Conservation (phyloP, 2,113 vertebrate genomes). For the Lepisosteus osseus region DNA sequence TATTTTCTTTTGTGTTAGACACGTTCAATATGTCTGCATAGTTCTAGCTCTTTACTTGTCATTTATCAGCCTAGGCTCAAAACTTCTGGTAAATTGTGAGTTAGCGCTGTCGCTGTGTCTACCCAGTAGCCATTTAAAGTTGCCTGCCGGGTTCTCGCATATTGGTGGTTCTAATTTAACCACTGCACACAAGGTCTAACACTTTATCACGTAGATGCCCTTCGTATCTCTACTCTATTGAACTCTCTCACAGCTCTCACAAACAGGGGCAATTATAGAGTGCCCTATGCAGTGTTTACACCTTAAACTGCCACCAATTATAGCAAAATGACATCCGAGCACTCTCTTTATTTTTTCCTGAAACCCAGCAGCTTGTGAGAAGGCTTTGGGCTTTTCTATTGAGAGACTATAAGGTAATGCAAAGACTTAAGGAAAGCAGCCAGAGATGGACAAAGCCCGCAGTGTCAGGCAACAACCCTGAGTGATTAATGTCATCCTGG, state of each 20-base stretch:
- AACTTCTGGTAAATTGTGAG: not conserved
- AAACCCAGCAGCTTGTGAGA: not conserved
- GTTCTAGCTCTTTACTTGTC: slow-evolving; percentile 67
- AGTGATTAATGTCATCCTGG: not conserved
- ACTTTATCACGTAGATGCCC: slow-evolving; percentile 1
- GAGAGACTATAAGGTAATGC: not conserved
- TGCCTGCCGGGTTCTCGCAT: not conserved
- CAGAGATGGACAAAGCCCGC: not conserved
- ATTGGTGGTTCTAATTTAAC: slow-evolving; percentile 42
- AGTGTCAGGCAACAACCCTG: not conserved
- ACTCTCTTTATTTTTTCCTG: slow-evolving; percentile 11
- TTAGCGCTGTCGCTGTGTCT: not conserved
- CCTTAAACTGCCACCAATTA: slow-evolving; percentile 65
- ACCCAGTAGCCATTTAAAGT: not conserved
- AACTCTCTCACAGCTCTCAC: slow-evolving; percentile 43
- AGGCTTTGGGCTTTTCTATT: not conserved
- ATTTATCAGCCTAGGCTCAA: slow-evolving; percentile 54
- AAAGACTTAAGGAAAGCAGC: not conserved
- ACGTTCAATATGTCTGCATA: slow-evolving; percentile 43
- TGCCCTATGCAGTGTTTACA: slow-evolving; percentile 67
- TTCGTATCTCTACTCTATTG: slow-evolving; percentile 22
- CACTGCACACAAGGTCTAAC: slow-evolving; percentile 40
- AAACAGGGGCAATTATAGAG: slow-evolving; percentile 57
- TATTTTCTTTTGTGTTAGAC: slow-evolving; percentile 66
- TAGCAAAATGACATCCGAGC: slow-evolving; percentile 59